These are phyloP conservation scores for Ceratothoa steindachneri DNA, from an alignment of 2,888 invertebrate genomes.

Conservation along the genomic window DNA sequence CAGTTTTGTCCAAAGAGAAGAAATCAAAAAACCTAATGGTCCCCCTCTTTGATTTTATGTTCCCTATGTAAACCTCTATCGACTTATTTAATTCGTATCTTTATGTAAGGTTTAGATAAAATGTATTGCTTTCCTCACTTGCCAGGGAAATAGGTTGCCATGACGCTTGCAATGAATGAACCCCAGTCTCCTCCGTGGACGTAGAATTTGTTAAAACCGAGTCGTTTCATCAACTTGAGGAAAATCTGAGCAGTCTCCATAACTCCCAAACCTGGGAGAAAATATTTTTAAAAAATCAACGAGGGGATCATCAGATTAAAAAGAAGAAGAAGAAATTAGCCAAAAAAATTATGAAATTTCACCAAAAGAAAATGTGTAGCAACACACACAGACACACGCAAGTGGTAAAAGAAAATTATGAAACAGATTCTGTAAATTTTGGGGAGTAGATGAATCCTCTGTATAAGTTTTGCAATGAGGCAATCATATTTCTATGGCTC, in stretches of 20 bases:
- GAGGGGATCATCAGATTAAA: background rate
- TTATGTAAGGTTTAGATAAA: too few relatives aligned
- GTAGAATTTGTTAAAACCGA: conserved; percentile 65
- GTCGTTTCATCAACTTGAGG: conserved; percentile 64
- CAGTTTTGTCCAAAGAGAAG: too few relatives aligned
- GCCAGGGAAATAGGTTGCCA: conserved; percentile 64
- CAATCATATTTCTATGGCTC: too few relatives aligned
- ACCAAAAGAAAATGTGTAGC: background rate
- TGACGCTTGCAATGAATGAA: conserved; percentile 60
- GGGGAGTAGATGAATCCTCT: too few relatives aligned
- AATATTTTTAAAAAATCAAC: background rate
- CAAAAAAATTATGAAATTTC: background rate
- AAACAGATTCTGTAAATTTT: too few relatives aligned
- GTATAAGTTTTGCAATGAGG: too few relatives aligned
- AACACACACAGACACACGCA: conserved; percentile 6
- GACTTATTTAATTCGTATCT: too few relatives aligned
- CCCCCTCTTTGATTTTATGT: too few relatives aligned
- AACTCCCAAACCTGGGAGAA: conserved; percentile 25
- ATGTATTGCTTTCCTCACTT: conserved; percentile 51
- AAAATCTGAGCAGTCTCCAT: conserved; percentile 36
- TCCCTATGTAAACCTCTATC: too few relatives aligned
- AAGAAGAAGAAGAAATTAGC: background rate
- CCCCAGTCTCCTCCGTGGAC: conserved; percentile 84
- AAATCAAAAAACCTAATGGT: too few relatives aligned
- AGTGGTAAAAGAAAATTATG: too few relatives aligned